Base-by-base conservation (phyloP, 2,888 invertebrate species). In the Rotaria macrura region DNA sequence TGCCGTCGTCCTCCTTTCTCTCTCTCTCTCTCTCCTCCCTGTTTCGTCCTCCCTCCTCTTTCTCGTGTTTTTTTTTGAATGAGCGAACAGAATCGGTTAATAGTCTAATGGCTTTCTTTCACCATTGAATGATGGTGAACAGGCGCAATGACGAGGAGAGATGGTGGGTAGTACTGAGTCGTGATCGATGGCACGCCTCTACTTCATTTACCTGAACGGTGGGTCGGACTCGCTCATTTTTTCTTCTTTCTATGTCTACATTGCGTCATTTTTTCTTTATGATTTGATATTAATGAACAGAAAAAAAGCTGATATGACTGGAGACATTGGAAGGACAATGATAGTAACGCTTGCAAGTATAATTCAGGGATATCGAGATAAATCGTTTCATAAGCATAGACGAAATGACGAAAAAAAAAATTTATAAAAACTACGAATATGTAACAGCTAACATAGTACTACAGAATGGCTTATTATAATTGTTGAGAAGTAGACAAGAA, bases 251-350 rank as follows among this genome's bases (percentile, higher is more conserved):
- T 57, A 12, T 57, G 29, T 29, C 25, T 57, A 57, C 29, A 57
- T 57, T 57, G 55, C 55, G 55, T 57, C 55, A 57, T 25, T 57
- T 57, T 57, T 57, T 57, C 14, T 57, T 57, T 57, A 29, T 57
- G 55, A 57, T 57, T 57, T 57, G 55, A 57, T 57, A 57, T 57
- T 57, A 57, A 57, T 57, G 55, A 57, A 57, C 55, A 57, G 55
- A 57, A 29, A 57, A 57, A 29, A 57, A 29, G 49, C n/a, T 57
- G 55, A 57, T 57, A n/a, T 57, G 55, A 29, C 55, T 57, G n/a
- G 55, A 57, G 55, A n/a, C 55, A 57, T 57, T 29, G 29, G 55
- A 57, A 57, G 55, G 55, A 57, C 55, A 57, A 57, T 29, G 55
- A 57, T 57, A 57, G 55, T 57, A 57, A 57, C n/a, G 55, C 55